Evolutionary conservation across 1,140 invertebrate genomes (phyloP).

Genomic region (Scylla paramamosain): DNA sequence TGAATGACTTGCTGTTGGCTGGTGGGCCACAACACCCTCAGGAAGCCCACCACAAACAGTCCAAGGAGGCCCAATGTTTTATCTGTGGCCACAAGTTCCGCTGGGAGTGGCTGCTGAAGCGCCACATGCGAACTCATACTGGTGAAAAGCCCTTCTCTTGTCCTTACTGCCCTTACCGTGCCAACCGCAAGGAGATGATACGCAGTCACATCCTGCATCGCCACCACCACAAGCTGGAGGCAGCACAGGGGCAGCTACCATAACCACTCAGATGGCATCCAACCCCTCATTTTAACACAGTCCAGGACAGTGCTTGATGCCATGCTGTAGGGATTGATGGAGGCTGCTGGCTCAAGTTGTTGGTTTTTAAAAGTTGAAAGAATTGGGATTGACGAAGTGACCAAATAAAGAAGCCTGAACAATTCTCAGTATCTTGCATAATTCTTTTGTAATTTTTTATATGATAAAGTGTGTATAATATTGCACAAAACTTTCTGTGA

Average conservation of each 20-base stretch:
- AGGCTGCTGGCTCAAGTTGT: too few species aligned
- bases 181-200: slow-evolving; percentile 70
- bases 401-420: too few species aligned
- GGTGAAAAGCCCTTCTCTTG: slow-evolving; percentile 80
- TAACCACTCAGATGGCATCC: not conserved
- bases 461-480: too few species aligned
- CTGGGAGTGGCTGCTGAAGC: slow-evolving; percentile 75
- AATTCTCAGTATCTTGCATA: too few species aligned
- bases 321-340: too few species aligned
- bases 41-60: slow-evolving; percentile 65
- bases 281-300: too few species aligned
- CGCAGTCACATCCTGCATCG: slow-evolving; percentile 70
- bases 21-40: slow-evolving; percentile 46
- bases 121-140: slow-evolving; percentile 83
- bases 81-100: slow-evolving; percentile 77
- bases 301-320: too few species aligned
- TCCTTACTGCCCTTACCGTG: slow-evolving; percentile 65
- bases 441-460: too few species aligned
- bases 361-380: too few species aligned
- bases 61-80: slow-evolving; percentile 68
- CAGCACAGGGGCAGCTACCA: slow-evolving; percentile 17
- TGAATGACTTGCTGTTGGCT: slow-evolving; percentile 71
- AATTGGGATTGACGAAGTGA: too few species aligned
- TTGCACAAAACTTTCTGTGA: not conserved
- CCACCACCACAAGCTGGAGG: slow-evolving; percentile 54